Base-by-base conservation (phyloP, 2,113 vertebrate genomes). In the Lathamus discolor region DNA sequence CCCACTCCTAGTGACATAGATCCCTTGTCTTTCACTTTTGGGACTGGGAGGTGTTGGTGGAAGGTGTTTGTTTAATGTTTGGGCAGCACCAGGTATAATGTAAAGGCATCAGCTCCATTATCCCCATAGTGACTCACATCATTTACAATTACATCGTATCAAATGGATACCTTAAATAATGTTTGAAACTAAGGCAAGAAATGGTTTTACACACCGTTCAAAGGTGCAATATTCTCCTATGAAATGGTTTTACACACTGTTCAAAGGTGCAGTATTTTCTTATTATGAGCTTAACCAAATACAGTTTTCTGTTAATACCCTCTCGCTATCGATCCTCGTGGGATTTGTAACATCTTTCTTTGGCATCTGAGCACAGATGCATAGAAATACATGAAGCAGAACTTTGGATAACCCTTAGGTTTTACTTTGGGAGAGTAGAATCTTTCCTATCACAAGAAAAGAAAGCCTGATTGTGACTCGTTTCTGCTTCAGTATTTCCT, bases 121-220 rank as follows among this genome's bases (percentile, higher is more conserved):
- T 75, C 48, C 23, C 29, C 9, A 1, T 6, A 68, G 41, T 5
- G 59, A 57, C 0, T 0, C 7, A 1, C 15, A 31, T 44, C 1
- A 3, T 57, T 55, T 74, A 9, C 35, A 25, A 39, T 41, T 33
- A 64, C 17, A 24, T 19, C 43, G 10, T n/a, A 51, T 87, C 33
- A 37, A 48, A 59, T 4, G 4, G 9, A 24, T 59, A 20, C 17
- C 22, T 73, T 33, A 52, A 69, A 25, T 23, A 69, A 52, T 33
- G 41, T 13, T 67, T 67, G 19, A 91, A 91, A 28, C 54, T 33
- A 64, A 35, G 66, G 17, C 11, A 62, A 43, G 33, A 29, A 63
- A 33, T 28, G 10, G n/a, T 17, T 83, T 63, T 57, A n/a, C n/a
- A 33, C 5, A 1, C 61, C 33, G 28, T 63, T 77, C 64, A 70